Evolutionary conservation across 2,888 invertebrate genomes (phyloP), one percentile per base, ranked within the genome.

Genomic region (Cryptops parisi): DNA sequence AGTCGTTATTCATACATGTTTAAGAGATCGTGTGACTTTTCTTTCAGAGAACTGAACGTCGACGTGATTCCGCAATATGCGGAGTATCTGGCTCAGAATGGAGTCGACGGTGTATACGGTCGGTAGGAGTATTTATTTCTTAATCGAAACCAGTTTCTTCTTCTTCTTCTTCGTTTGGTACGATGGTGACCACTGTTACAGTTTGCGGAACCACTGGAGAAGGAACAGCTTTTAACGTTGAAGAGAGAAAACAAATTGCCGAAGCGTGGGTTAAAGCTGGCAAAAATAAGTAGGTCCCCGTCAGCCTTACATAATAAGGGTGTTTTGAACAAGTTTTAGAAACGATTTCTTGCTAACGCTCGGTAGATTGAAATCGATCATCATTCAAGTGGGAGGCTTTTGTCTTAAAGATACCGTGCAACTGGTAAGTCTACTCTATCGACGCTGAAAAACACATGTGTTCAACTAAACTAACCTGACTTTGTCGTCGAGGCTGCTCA

Each of bases 171-270:
- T 33, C 33, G 15, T 33, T 9, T 71, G 69, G 59, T 56, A 40
- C 27, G 26, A n/a, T n/a, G n/a, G n/a, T n/a, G n/a, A n/a, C n/a
- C n/a, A n/a, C n/a, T 48, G n/a, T 60, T 65, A 1, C 62, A 85
- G 85, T 86, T 4, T 83, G 83, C 67, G 86, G 87, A 12, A 84
- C 85, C 0, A 78, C 78, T 24, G 87, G 86, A 0, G 87, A 88
- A 69, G 83, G 82, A 0, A n/a, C 19, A 41, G 75, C 78, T 61
- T 78, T 85, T 66, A 79, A 74, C 41, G 68, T 80, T 0, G 65
- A 66, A 0, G 86, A 88, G 67, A 74, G 87, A 47, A 83, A 83
- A 68, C 60, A 64, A 3, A 66, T 80, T 2, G 70, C 81, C 0
- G 78, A 81, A 64, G 75, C 76, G 70, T 12, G 78, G 77, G 43